A percentile compares a stretch with the other conserved stretches of the same genome.
These are phyloP conservation scores for Amphipoea oculea DNA, from an alignment of 2,888 invertebrate genomes.

Conservation along the genomic window DNA sequence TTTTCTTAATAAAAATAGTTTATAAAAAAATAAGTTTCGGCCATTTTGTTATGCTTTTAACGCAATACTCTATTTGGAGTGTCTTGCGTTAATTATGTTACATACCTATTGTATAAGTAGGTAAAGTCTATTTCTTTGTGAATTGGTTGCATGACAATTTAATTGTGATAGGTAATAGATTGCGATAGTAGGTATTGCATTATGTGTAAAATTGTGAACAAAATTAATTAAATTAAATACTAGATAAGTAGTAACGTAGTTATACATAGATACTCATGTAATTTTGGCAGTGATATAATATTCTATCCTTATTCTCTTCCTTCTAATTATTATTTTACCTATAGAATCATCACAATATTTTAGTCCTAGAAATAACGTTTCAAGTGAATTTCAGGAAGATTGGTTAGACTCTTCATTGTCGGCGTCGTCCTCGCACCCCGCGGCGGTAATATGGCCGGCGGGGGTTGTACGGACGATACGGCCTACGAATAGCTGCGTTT, in stretches of 20 bases:
- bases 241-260: constrained; percentile 45
- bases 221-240: constrained; percentile 56
- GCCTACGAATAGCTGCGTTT: constrained; percentile 71
- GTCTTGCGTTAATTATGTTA: not conserved
- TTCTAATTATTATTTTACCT: constrained; percentile 33
- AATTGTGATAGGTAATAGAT: constrained; percentile 30
- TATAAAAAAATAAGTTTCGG: not conserved
- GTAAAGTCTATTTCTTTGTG: not conserved
- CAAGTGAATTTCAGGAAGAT: constrained; percentile 53
- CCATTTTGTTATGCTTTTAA: too few species aligned
- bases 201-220: constrained; percentile 39
- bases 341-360: constrained; percentile 64
- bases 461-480: constrained; percentile 57
- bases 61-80: too few species aligned
- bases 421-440: constrained; percentile 76
- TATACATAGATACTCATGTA: constrained; percentile 46
- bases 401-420: constrained; percentile 61
- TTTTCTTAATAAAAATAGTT: not conserved
- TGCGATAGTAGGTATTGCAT: constrained; percentile 30
- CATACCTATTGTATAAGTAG: not conserved
- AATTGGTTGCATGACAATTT: constrained; percentile 15
- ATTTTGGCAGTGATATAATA: constrained; percentile 64
- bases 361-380: constrained; percentile 57
- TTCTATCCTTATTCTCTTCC: constrained; percentile 47
- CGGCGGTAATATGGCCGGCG: constrained; percentile 64